Percentiles rank a stretch among this genome's conserved stretches.
phyloP scores from a whole-genome alignment of 2,113 vertebrate genomes.

The Misgurnus anguillicaudatus region DNA sequence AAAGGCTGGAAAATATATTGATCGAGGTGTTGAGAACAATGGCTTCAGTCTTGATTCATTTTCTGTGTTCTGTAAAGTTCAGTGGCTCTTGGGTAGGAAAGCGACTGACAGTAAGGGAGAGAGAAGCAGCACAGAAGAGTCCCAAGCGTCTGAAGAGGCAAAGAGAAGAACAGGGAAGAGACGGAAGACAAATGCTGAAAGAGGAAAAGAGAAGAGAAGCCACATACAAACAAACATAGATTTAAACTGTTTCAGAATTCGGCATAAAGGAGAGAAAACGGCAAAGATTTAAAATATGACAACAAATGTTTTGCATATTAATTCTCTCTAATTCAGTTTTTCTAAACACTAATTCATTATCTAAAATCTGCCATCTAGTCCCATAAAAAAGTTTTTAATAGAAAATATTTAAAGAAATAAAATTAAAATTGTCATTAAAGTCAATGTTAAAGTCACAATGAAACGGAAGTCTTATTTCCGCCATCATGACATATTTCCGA shows the following conservation, averaged over 20 bases:
- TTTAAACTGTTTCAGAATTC: slow-evolving; percentile 4
- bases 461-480: too few species aligned
- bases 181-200: slow-evolving; percentile 39
- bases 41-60: slow-evolving; percentile 63
- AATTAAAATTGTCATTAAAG: neutral
- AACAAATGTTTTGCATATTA: slow-evolving; percentile 3
- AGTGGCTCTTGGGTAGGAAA: slow-evolving; percentile 12
- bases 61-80: slow-evolving; percentile 59
- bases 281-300: neutral
- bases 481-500: too few species aligned
- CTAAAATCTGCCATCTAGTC: neutral
- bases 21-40: slow-evolving; percentile 77
- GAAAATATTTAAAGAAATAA: neutral
- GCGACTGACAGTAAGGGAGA: slow-evolving; percentile 51
- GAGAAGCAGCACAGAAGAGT: slow-evolving; percentile 32
- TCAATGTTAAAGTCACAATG: too few species aligned
- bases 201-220: slow-evolving; percentile 18
- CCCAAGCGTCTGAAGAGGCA: slow-evolving; percentile 31
- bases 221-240: slow-evolving; percentile 3
- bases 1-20: slow-evolving; percentile 75
- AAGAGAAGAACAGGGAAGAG: slow-evolving; percentile 31
- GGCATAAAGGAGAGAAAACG: neutral
- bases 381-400: neutral
- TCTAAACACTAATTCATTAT: neutral
- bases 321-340: neutral